A percentile compares a stretch with the other conserved stretches of the same genome.
These are phyloP conservation scores for Drosophila anomelani DNA, from an alignment of 2,888 invertebrate genomes.

Conservation along the genomic window DNA sequence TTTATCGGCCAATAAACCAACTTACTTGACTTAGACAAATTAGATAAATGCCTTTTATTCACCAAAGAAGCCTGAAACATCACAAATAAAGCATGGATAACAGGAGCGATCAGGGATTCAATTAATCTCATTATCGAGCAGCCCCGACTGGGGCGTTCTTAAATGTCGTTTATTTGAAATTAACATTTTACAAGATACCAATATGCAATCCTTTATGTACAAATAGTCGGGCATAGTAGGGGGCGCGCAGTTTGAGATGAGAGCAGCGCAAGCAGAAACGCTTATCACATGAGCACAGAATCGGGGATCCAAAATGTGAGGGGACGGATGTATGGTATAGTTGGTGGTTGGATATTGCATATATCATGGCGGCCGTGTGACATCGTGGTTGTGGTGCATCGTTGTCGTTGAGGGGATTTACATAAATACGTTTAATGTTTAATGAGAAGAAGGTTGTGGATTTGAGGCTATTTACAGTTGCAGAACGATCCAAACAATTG, in stretches of 20 bases:
- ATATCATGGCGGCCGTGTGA: conserved; percentile 41
- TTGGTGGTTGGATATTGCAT: conserved; percentile 17
- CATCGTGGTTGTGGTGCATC: conserved; percentile 31
- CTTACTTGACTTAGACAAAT: conserved; percentile 36
- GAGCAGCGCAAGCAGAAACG: conserved; percentile 63
- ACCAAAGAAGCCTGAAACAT: neutral
- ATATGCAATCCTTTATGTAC: conserved; percentile 48
- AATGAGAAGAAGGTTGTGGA: conserved; percentile 69
- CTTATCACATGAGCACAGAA: conserved; percentile 75
- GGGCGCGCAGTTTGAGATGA: conserved; percentile 47
- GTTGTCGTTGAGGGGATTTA: conserved; percentile 53
- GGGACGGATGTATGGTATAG: conserved; percentile 5
- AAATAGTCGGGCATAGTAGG: conserved; percentile 46
- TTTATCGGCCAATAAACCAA: conserved; percentile 46
- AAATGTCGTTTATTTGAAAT: conserved; percentile 49
- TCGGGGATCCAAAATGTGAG: conserved; percentile 31
- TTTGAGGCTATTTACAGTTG: conserved; percentile 77
- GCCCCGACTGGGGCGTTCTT: conserved; percentile 43
- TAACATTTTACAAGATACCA: conserved; percentile 57
- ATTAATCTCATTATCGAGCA: conserved; percentile 41
- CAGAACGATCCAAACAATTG: conserved; percentile 57
- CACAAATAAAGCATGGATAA: neutral
- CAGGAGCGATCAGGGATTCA: neutral
- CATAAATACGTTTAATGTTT: conserved; percentile 77
- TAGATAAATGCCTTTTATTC: neutral